Base-by-base conservation (phyloP, 2,113 vertebrate species). In the Dipodomys merriami region DNA sequence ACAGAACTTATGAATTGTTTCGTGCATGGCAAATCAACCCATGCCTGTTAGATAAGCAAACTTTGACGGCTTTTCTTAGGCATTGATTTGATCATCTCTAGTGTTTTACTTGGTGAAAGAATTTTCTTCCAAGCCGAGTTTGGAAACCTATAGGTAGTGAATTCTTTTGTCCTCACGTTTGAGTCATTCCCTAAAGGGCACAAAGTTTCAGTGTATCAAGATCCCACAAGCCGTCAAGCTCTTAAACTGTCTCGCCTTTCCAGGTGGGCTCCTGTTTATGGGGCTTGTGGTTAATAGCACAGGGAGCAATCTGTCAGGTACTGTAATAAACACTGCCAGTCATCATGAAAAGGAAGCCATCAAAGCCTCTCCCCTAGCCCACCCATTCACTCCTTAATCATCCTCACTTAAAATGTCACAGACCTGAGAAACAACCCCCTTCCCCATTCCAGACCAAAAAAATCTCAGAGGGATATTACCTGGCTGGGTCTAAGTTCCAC, bases 401-500 rank as follows among this genome's bases (percentile, higher is more conserved):
- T 64, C 74, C 86, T 65, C 68, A 35, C 53, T 84, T n/a, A 44
- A 96, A 93, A 81, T 69, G 86, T 49, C 71, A 49, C 29, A 29
- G 19, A 78, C 46, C 4, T n/a, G 67, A n/a, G 65, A 88, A 83
- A 11, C 53, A 16, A 4, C 53, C 12, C 29, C 65, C 33, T n/a
- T 89, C 46, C 91, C 67, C 27, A 88, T 44, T 30, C 84, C 94
- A 25, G 94, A 93, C 77, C 64, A 39, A 13, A 57, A 10, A 83
- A 91, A 93, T 2, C 57, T 85, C 79, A 33, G 20, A 76, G 86
- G 68, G 65, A 89, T 8, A 46, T 98, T 98, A 98, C 98, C 98
- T 98, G 95, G 96, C 90, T 97, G 1, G 30, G 97, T 96, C 96
- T 97, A 94, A 98, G 96, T 86, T 98, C 94, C 94, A 79, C 46